Evolutionary conservation across 2,888 invertebrate species (phyloP).

Genomic region (Drosophila siamana): DNA sequence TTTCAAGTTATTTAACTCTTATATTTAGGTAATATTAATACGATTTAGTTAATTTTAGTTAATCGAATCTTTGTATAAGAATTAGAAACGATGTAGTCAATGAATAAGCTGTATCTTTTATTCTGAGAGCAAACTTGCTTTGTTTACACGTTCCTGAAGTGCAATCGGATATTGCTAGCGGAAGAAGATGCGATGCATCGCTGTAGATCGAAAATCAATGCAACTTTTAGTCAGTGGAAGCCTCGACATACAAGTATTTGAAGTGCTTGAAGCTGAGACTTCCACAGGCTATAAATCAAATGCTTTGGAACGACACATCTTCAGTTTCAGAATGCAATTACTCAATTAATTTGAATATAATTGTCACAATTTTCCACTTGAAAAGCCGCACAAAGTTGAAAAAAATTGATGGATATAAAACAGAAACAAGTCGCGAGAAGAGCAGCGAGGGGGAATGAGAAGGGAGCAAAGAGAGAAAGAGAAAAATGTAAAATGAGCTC

Average conservation of each 20-base stretch:
- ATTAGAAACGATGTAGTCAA: neutral
- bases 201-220: neutral
- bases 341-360: conserved; percentile 83
- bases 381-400: conserved; percentile 60
- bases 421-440: conserved; percentile 44
- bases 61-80: too few relatives aligned
- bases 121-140: neutral
- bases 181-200: conserved; percentile 13
- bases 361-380: conserved; percentile 83
- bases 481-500: conserved; percentile 64
- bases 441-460: neutral
- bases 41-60: too few relatives aligned
- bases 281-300: conserved; percentile 76
- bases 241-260: conserved; percentile 5
- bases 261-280: conserved; percentile 53
- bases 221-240: neutral
- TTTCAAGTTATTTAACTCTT: too few relatives aligned
- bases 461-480: neutral
- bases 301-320: conserved; percentile 51
- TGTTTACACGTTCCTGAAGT: conserved; percentile 56
- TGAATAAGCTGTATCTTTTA: neutral
- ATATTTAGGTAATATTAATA: too few relatives aligned
- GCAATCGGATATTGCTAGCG: conserved; percentile 37
- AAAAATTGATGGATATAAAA: conserved; percentile 61
- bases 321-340: conserved; percentile 66